Base-by-base conservation (phyloP, 2,888 invertebrate species). In the Agriopis marginaria region DNA sequence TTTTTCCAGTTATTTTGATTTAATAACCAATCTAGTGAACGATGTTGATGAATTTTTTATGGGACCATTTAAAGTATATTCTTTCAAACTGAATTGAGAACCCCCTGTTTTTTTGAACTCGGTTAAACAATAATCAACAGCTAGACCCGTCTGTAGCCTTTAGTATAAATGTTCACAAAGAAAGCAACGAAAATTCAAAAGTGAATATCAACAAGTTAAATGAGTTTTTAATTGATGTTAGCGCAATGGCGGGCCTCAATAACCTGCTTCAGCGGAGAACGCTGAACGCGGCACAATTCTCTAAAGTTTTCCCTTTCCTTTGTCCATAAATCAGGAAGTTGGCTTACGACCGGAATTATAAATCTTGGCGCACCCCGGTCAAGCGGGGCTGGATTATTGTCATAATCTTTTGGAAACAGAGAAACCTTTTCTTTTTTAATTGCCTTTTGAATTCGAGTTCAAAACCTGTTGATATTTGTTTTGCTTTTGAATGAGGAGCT, bases 301-400 rank as follows among this genome's bases (percentile, higher is more conserved):
- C 53, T 39, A 68, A 65, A 74, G 68, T 70, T 73, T 70, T 54
- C 45, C 54, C 45, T 44, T 60, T 63, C 63, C 56, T 65, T 56
- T 71, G 63, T 66, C 51, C 71, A 74, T 76, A 73, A 76, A 76
- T 76, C 74, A 73, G 63, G 55, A 73, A 74, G 71, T 69, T 71
- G 66, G 47, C 72, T 54, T 58, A 67, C 47, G 63, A 51, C 56
- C 59, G 58, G 63, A 56, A 54, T 53, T 70, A 70, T 70, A 66
- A 66, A 66, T 63, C 61, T 54, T 53, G 65, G 61, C 47, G 61
- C 47, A 45, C 23, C 40, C 63, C 60, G 72, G 73, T 66, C 72
- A 71, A 69, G 71, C 61, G 9, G 55, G 66, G 55, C 54, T 64
- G 58, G 54, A 69, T 72, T 63, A 71, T 69, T 63, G 60, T 65